Evolutionary conservation across 1,140 invertebrate species (phyloP).

Genomic region (Chrysoperla carnea): DNA sequence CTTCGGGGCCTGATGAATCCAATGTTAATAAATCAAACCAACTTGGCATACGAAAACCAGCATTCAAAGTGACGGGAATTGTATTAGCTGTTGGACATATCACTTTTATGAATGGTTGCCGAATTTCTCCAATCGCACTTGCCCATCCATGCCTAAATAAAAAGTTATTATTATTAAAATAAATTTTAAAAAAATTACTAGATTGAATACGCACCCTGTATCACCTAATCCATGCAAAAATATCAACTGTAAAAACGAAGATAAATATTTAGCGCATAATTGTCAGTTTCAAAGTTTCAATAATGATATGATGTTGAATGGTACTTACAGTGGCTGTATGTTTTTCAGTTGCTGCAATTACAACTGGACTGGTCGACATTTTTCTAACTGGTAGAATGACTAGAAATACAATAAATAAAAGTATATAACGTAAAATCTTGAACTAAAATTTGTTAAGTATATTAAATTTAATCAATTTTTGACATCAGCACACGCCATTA

Average conservation of each 20-base stretch:
- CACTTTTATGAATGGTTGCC: constrained; percentile 72
- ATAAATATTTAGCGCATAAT: constrained; percentile 13
- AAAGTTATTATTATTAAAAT: neutral
- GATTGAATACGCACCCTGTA: constrained; percentile 34
- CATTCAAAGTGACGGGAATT: constrained; percentile 85
- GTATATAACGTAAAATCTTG: too few species aligned
- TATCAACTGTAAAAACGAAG: constrained; percentile 37
- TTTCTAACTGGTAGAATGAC: too few species aligned
- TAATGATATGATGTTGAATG: constrained; percentile 2
- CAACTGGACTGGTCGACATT: constrained; percentile 31
- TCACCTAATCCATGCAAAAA: constrained; percentile 50
- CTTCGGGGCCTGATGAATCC: constrained; percentile 69
- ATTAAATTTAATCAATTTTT: too few species aligned
- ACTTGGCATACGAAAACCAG: constrained; percentile 84
- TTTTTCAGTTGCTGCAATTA: constrained; percentile 54
- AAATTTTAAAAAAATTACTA: neutral
- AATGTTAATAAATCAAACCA: constrained; percentile 89
- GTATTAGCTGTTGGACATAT: constrained; percentile 86
- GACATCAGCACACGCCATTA: too few species aligned
- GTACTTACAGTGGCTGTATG: constrained; percentile 59
- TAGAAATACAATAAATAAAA: too few species aligned
- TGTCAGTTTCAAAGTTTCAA: constrained; percentile 3
- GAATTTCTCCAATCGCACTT: constrained; percentile 57
- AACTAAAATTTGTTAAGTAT: too few species aligned
- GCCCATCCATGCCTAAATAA: constrained; percentile 81